These are phyloP conservation scores for Acholoe squamosa DNA, from an alignment of 2,888 invertebrate species.

Conservation along the genomic window DNA sequence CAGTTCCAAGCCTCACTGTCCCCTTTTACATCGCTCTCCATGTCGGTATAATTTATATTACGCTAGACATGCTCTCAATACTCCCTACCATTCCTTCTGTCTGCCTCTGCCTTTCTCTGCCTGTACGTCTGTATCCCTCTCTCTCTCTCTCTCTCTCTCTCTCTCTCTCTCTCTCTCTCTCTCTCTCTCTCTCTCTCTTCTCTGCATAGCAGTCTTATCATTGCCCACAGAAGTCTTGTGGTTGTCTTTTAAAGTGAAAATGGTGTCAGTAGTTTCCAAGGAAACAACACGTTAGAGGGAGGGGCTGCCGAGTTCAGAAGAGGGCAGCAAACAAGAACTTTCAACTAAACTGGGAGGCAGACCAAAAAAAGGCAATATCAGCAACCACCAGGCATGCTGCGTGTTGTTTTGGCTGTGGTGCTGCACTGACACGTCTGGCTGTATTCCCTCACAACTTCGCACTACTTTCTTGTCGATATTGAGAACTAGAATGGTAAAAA, in stretches of 20 bases:
- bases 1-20: neutral
- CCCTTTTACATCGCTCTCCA: neutral
- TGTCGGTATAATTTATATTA: too few species aligned
- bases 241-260: constrained; percentile 36
- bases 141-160: too few species aligned
- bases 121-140: too few species aligned
- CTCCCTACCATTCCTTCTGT: too few species aligned
- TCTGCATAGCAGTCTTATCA: too few species aligned
- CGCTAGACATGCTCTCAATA: too few species aligned
- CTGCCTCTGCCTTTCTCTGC: too few species aligned
- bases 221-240: neutral
- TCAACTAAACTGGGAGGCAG: neutral
- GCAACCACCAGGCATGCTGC: neutral
- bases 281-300: constrained; percentile 42
- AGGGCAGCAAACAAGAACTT: neutral
- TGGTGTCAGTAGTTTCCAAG: constrained; percentile 41
- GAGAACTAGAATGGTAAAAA: neutral
- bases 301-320: neutral
- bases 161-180: too few species aligned
- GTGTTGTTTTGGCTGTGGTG: constrained; percentile 8
- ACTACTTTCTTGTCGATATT: constrained; percentile 13
- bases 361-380: neutral
- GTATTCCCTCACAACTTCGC: constrained; percentile 32
- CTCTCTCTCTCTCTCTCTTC: too few species aligned
- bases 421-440: neutral